Evolutionary conservation across 2,888 invertebrate genomes (phyloP).

Genomic region (Tetragonula carbonaria): DNA sequence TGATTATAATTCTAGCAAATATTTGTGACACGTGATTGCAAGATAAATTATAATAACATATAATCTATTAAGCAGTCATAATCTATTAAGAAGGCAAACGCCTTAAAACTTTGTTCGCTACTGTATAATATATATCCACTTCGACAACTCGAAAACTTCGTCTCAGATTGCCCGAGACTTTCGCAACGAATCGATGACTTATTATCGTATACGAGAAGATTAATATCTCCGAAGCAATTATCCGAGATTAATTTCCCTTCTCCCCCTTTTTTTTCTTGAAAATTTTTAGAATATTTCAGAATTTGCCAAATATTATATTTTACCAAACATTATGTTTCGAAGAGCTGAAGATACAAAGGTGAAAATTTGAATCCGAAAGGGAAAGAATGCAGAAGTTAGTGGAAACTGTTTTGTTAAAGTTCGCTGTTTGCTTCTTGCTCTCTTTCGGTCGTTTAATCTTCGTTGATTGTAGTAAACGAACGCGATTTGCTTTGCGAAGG

Average conservation of each 20-base stretch:
- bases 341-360: neutral
- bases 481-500: neutral
- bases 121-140: constrained; percentile 72
- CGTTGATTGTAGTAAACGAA: neutral
- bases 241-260: neutral
- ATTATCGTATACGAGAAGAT: neutral
- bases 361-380: neutral
- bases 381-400: neutral
- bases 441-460: neutral
- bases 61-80: too few relatives aligned
- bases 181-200: constrained; percentile 6
- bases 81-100: too few relatives aligned
- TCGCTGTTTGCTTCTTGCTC: neutral
- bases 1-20: too few relatives aligned
- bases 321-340: neutral
- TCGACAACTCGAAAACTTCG: constrained; percentile 75
- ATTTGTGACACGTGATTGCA: too few relatives aligned
- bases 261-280: too few relatives aligned
- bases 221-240: neutral
- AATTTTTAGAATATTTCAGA: too few relatives aligned
- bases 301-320: too few relatives aligned
- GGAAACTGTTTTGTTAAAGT: neutral
- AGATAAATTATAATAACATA: too few relatives aligned
- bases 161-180: constrained; percentile 9
- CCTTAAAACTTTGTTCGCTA: neutral